phyloP scores from a whole-genome alignment of 2,113 vertebrate genomes.

The Sceloporus undulatus region DNA sequence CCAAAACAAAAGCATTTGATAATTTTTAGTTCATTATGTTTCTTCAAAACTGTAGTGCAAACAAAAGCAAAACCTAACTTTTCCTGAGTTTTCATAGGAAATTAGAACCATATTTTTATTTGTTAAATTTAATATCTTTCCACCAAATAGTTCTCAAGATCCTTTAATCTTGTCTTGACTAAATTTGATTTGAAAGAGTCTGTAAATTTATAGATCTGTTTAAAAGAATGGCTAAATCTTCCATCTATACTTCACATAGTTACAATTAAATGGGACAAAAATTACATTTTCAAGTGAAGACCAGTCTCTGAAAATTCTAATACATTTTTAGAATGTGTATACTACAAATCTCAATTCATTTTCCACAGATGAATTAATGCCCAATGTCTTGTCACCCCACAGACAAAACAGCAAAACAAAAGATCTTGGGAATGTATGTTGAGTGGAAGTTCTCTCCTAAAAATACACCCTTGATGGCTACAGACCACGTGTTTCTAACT shows the following conservation, averaged over 20 bases:
- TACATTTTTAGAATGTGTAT: slow-evolving; percentile 62
- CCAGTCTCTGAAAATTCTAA: slow-evolving; percentile 38
- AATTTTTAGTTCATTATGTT: slow-evolving; percentile 64
- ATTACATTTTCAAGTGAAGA: slow-evolving; percentile 69
- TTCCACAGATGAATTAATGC: slow-evolving; percentile 75
- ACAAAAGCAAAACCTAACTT: slow-evolving; percentile 66
- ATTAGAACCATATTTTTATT: slow-evolving; percentile 63
- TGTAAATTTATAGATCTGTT: slow-evolving; percentile 52
- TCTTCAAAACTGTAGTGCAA: slow-evolving; percentile 77
- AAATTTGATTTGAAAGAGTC: slow-evolving; percentile 70
- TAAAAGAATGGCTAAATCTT: slow-evolving; percentile 59
- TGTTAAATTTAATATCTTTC: slow-evolving; percentile 9
- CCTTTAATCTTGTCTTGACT: slow-evolving; percentile 64
- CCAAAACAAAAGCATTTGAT: slow-evolving; percentile 71
- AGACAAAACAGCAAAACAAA: slow-evolving; percentile 57
- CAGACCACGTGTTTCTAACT: slow-evolving; percentile 93
- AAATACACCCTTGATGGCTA: slow-evolving; percentile 73
- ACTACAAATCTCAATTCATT: slow-evolving; percentile 59
- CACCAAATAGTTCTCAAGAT: slow-evolving; percentile 23
- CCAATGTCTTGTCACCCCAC: slow-evolving; percentile 66
- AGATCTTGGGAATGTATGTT: slow-evolving; percentile 76
- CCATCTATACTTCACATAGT: slow-evolving; percentile 67
- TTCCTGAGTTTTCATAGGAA: slow-evolving; percentile 81
- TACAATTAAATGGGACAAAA: slow-evolving; percentile 56
- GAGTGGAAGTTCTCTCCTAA: slow-evolving; percentile 75